Base-by-base conservation (phyloP, 1,140 invertebrate species). In the Plutomurus gul region DNA sequence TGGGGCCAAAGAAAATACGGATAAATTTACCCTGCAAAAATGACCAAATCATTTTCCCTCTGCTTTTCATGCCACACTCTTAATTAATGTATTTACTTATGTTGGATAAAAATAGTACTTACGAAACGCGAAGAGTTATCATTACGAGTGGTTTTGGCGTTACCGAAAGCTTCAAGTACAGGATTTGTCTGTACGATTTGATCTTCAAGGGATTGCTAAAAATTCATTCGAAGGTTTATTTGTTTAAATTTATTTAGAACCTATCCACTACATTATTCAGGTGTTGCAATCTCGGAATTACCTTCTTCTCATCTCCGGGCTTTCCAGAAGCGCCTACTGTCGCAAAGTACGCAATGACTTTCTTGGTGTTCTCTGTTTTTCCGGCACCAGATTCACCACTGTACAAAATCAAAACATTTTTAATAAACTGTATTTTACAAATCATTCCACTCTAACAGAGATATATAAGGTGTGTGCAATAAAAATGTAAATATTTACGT, bases 11-110 rank as follows among this genome's bases (percentile, higher is more conserved):
- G 89, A 99, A 97, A 88, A 99, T 99, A 93, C 98, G 96, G 91
- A 99, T 99, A 92, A 99, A 99, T 95, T 99, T 96, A 96, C 95
- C 95, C 95, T 96, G 95, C 97, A 96, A 89, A 97, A n/a, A n/a
- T n/a, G n/a, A n/a, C n/a, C n/a, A n/a, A n/a, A n/a, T n/a, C n/a
- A n/a, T n/a, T n/a, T n/a, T n/a, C n/a, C n/a, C n/a, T n/a, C n/a
- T n/a, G n/a, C n/a, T n/a, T n/a, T n/a, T n/a, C n/a, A n/a, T n/a
- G n/a, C n/a, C n/a, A n/a, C n/a, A n/a, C n/a, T n/a, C n/a, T n/a
- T n/a, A n/a, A n/a, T n/a, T n/a, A n/a, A 43, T 43, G 40, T 43
- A 56, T n/a, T 11, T 72, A 36, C 18, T 72, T 36, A 16, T 72
- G 16, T 39, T 36, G 37, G 10, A 43, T 13, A 18, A 16, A 37